Base-by-base conservation (phyloP, 2,888 invertebrate genomes). In the Agriopis aurantiaria region DNA sequence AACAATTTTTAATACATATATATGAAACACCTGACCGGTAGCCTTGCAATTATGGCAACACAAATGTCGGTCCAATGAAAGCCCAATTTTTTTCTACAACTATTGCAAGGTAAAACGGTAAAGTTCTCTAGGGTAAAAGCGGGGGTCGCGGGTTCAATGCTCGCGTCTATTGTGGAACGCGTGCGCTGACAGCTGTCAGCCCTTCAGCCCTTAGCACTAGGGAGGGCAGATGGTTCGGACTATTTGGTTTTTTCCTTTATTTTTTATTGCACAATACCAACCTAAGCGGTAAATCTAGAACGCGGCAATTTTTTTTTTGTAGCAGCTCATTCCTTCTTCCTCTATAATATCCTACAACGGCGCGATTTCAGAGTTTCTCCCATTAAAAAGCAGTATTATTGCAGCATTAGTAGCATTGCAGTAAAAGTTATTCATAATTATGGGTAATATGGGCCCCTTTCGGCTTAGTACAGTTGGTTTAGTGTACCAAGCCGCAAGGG, bases 141-240 rank as follows among this genome's bases (percentile, higher is more conserved):
- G 81, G 85, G 90, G 90, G 86, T 85, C 84, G 85, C 78, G 91
- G 85, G 93, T 92, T 94, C 93, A 93, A 90, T 91, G 93, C 86
- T 92, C 93, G 91, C 82, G 76, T 79, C 85, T 83, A 90, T 91
- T 92, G 92, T 91, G 75, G 77, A 82, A 89, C 93, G 92, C 92
- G 92, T 91, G 92, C 93, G 91, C 71, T 77, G 91, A 83, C 92
- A 93, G 93, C 93, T 93, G 93, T 33, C 33, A 33, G 86, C 77
- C 80, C 76, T 79, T 72, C 82, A 76, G 87, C 85, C 87, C 85
- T 85, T 81, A 78, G 81, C 79, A 73, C 79, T 78, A 79, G 82
- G 84, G 85, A 82, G 82, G 85, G 89, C 91, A 92, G 91, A 91
- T 92, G 92, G 88, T 85, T 83, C 74, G 74, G 77, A 79, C 75